Base-by-base conservation (phyloP, 2,797 vertebrate species). In the Linurgus olivaceus region DNA sequence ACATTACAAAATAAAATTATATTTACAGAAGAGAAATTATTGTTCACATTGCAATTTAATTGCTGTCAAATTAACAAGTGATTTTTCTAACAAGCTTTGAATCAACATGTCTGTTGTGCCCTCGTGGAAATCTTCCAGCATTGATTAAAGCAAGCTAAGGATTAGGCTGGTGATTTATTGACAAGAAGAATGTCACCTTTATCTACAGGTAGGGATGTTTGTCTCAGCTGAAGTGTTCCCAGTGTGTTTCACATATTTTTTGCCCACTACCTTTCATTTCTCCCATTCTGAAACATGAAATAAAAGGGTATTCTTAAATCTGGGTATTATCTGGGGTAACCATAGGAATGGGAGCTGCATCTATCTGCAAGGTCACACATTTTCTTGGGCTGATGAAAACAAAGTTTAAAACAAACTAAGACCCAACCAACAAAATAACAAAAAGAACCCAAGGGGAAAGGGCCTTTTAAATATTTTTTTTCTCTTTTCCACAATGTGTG, bases 131-230 rank as follows among this genome's bases (percentile, higher is more conserved):
- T 92, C 83, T 54, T 82, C 52, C 66, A 89, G 75, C 90, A 97
- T 11, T 95, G 84, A 97, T 92, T 96, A 92, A 93, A 83, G 47
- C 57, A 88, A 74, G 40, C 95, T 92, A 94, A 97, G 95, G 94
- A 94, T 97, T 96, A 97, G 94, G 85, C 52, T 66, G 71, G 77
- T 94, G 88, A 97, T 96, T 94, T 96, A 96, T 87, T 89, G 90
- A 91, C 52, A 73, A 42, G 88, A 96, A 93, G 78, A 96, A 97
- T 96, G 94, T 95, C 93, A 95, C 91, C 87, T 96, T 93, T 90
- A 85, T 88, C 84, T 95, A 86, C 45, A 57, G 5, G 45, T 65
- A 68, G 37, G 52, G 59, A 54, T 48, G 61, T 86, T 92, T 85
- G 81, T 82, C 89, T 95, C 92, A 82, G 82, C 33, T 68, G 66